These are phyloP conservation scores for Varroa destructor DNA, from an alignment of 1,140 invertebrate genomes.

Conservation along the genomic window DNA sequence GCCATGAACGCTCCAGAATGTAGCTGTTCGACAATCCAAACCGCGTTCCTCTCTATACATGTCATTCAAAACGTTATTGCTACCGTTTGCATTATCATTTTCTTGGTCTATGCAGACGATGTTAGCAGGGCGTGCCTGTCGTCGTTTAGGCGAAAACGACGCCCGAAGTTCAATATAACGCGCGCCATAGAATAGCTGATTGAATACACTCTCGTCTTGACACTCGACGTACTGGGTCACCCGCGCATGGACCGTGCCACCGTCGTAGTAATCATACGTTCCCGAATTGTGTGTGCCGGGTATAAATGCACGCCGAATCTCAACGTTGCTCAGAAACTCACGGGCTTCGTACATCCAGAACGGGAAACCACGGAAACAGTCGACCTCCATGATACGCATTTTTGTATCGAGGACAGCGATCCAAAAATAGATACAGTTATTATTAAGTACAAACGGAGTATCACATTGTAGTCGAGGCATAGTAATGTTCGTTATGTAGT, in stretches of 20 bases:
- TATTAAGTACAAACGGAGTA: background rate
- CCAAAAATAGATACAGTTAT: constrained; percentile 11
- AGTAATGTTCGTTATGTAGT: background rate
- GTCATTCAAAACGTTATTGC: too few relatives aligned
- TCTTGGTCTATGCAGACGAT: background rate
- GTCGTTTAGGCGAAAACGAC: constrained; percentile 32
- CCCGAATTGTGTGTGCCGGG: constrained; percentile 59
- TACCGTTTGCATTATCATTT: too few relatives aligned
- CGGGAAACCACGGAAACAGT: constrained; percentile 18
- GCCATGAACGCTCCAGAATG: constrained; percentile 9
- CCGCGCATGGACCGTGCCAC: background rate
- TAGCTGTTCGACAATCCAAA: too few relatives aligned
- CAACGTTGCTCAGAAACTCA: background rate
- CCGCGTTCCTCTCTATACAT: too few relatives aligned
- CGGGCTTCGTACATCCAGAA: constrained; percentile 17
- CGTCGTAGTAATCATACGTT: constrained; percentile 43
- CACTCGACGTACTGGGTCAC: constrained; percentile 19
- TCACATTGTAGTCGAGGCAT: background rate
- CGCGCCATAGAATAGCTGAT: constrained; percentile 37
- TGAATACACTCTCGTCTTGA: constrained; percentile 37
- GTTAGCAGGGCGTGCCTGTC: background rate
- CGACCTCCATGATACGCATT: background rate
- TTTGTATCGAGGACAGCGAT: constrained; percentile 4
- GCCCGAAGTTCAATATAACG: constrained; percentile 37
- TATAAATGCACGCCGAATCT: constrained; percentile 45